These are phyloP conservation scores for Characodon lateralis DNA, from an alignment of 2,797 vertebrate species.

Conservation along the genomic window DNA sequence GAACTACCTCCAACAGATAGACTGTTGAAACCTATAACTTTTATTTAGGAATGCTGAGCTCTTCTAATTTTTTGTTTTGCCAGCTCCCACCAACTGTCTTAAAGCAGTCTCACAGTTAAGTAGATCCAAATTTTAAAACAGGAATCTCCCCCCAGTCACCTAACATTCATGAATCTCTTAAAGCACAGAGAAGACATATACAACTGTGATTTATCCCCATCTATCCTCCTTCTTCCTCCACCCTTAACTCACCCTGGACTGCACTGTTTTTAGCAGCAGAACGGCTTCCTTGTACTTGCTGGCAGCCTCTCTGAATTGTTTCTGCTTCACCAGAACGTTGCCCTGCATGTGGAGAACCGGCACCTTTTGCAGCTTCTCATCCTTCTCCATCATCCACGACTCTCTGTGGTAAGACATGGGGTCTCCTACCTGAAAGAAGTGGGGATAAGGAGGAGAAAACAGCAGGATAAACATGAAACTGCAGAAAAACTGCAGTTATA, in stretches of 20 bases:
- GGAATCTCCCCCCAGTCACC: slow-evolving; percentile 42
- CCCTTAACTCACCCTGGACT: slow-evolving; percentile 84
- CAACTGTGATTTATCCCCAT: background rate
- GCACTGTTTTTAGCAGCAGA: slow-evolving; percentile 86
- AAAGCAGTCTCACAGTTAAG: slow-evolving; percentile 34
- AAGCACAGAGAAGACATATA: slow-evolving; percentile 13
- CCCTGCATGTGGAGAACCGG: slow-evolving; percentile 86
- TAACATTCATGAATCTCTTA: slow-evolving; percentile 27
- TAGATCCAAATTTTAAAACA: slow-evolving; percentile 48
- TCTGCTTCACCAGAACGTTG: slow-evolving; percentile 84
- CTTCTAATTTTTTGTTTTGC: slow-evolving; percentile 5
- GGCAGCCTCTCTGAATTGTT: slow-evolving; percentile 79
- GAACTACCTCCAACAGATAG: too few species aligned
- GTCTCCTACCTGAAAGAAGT: slow-evolving; percentile 83
- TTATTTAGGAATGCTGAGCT: slow-evolving; percentile 7
- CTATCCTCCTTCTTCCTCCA: background rate
- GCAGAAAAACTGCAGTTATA: background rate
- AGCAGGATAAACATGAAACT: slow-evolving; percentile 2
- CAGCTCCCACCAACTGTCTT: slow-evolving; percentile 22
- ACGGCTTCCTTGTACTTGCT: slow-evolving; percentile 89
- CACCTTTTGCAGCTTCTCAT: slow-evolving; percentile 86
- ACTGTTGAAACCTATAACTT: background rate
- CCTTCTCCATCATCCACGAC: slow-evolving; percentile 91
- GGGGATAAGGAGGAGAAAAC: slow-evolving; percentile 1
- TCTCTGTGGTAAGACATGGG: slow-evolving; percentile 86